These are phyloP conservation scores for Euzophera pinguis DNA, from an alignment of 2,888 invertebrate species.

Conservation along the genomic window DNA sequence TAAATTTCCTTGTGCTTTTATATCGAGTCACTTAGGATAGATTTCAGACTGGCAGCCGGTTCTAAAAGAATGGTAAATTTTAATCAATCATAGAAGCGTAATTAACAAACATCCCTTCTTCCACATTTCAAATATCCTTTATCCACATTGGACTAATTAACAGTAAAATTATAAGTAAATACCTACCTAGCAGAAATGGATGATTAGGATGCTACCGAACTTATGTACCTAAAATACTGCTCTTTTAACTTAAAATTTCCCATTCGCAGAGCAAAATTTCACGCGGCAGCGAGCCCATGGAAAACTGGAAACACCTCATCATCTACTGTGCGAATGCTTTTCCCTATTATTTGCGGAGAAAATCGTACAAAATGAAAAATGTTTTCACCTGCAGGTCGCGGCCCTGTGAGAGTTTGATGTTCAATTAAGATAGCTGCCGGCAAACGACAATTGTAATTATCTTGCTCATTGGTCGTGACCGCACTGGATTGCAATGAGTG, in stretches of 20 bases:
- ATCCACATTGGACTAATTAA: too few species aligned
- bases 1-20: too few species aligned
- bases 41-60: too few species aligned
- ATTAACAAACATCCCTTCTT: too few species aligned
- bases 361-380: slow-evolving; percentile 68
- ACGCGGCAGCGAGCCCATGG: not conserved
- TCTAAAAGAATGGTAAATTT: too few species aligned
- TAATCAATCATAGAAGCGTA: too few species aligned
- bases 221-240: too few species aligned
- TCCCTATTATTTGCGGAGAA: slow-evolving; percentile 59
- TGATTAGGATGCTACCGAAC: too few species aligned
- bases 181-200: too few species aligned
- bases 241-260: not conserved
- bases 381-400: slow-evolving; percentile 73
- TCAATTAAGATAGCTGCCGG: slow-evolving; percentile 67
- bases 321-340: slow-evolving; percentile 33
- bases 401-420: slow-evolving; percentile 66
- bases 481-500: slow-evolving; percentile 60
- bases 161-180: too few species aligned
- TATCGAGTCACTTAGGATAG: too few species aligned
- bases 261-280: not conserved
- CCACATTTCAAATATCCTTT: too few species aligned
- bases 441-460: slow-evolving; percentile 74
- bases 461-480: slow-evolving; percentile 74
- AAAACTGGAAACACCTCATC: not conserved